These are phyloP conservation scores for Aphidoletes aphidimyza DNA, from an alignment of 2,888 invertebrate species.

Conservation along the genomic window DNA sequence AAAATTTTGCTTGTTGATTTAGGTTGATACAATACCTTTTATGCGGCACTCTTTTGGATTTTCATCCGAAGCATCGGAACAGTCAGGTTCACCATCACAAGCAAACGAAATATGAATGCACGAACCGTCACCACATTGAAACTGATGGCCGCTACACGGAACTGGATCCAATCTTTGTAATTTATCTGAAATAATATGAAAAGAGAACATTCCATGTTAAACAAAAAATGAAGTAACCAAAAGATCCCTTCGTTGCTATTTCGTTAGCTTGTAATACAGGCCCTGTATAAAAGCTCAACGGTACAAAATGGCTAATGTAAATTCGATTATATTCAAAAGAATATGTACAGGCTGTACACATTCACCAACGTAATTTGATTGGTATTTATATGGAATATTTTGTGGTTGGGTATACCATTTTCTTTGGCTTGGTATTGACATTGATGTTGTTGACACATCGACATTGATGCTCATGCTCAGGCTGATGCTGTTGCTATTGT, in stretches of 20 bases:
- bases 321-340: conserved; percentile 32
- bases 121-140: conserved; percentile 77
- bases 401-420: not conserved
- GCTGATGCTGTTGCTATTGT: too few species aligned
- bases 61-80: conserved; percentile 86
- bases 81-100: conserved; percentile 83
- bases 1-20: not conserved
- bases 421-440: not conserved
- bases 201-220: not conserved
- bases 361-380: too few species aligned
- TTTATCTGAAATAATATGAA: conserved; percentile 1
- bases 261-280: not conserved
- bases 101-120: conserved; percentile 82
- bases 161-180: conserved; percentile 28
- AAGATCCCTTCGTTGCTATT: not conserved
- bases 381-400: not conserved
- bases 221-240: not conserved
- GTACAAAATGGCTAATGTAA: conserved; percentile 7
- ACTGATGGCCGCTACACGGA: conserved; percentile 65
- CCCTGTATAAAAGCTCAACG: too few species aligned
- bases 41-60: conserved; percentile 71
- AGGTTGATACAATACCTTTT: conserved; percentile 69
- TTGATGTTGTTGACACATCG: too few species aligned
- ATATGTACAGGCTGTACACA: too few species aligned
- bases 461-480: too few species aligned